phyloP scores from a whole-genome alignment of 2,797 vertebrate species.

The Anisognathus igniventris region DNA sequence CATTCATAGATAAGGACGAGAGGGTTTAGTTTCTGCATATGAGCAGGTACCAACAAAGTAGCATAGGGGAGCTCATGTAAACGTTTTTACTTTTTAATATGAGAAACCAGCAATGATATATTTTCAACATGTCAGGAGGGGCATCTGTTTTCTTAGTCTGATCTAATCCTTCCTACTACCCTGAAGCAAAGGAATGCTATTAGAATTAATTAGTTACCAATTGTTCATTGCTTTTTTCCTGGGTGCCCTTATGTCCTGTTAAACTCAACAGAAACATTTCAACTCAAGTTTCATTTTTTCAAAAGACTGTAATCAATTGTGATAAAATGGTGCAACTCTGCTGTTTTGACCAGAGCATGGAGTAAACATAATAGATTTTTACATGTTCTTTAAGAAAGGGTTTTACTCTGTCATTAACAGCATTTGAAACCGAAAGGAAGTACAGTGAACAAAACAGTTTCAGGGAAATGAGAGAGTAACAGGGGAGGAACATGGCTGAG shows the following conservation, averaged over 20 bases:
- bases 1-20: neutral
- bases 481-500: neutral
- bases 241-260: neutral
- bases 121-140: neutral
- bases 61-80: neutral
- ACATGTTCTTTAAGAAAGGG: neutral
- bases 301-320: constrained; percentile 1
- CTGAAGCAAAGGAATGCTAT: neutral
- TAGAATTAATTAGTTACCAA: neutral
- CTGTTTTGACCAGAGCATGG: neutral
- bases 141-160: neutral
- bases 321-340: neutral
- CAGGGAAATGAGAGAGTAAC: neutral
- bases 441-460: neutral
- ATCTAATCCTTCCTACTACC: neutral
- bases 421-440: neutral
- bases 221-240: neutral
- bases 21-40: neutral
- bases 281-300: constrained; percentile 4
- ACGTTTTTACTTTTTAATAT: neutral
- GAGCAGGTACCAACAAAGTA: neutral
- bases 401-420: neutral
- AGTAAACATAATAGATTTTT: constrained; percentile 22
- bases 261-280: neutral
- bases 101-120: neutral